Conservation (phyloP, 2,888 invertebrate genomes). For the Eulithis testata region DNA sequence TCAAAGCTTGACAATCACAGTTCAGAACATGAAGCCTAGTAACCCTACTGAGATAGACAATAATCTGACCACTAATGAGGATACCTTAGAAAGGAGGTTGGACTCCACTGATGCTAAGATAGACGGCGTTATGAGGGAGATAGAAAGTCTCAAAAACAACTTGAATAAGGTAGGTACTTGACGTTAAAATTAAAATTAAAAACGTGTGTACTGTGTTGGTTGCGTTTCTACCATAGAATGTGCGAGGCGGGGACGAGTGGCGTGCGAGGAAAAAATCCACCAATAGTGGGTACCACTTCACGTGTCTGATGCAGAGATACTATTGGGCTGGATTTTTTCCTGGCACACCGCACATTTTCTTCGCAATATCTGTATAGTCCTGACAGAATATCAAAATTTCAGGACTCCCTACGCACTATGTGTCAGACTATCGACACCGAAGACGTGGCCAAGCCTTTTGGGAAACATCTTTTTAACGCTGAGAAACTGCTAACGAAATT, state of each 20-base stretch:
- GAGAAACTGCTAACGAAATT: constrained; percentile 84
- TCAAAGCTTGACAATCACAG: constrained; percentile 54
- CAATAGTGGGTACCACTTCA: no score
- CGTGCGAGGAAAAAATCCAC: no score
- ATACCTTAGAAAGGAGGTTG: constrained; percentile 58
- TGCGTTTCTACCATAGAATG: no score
- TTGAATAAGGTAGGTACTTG: constrained; percentile 60
- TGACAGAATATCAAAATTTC: constrained; percentile 6
- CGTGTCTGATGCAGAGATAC: no score
- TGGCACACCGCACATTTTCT: no score
- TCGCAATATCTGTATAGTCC: no score
- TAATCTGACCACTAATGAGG: constrained; percentile 60
- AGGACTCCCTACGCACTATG: constrained; percentile 69
- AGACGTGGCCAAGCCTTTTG: constrained; percentile 53
- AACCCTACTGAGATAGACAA: constrained; percentile 55
- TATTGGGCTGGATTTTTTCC: no score
- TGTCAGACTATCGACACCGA: constrained; percentile 67
- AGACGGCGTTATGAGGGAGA: constrained; percentile 67
- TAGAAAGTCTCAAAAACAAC: constrained; percentile 64
- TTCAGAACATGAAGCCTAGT: constrained; percentile 49
- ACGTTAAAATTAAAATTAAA: no score
- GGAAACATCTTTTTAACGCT: constrained; percentile 74
- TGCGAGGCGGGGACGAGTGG: no score
- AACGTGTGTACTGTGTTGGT: no score
- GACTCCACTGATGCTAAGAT: constrained; percentile 72